Evolutionary conservation across 2,797 vertebrate genomes (phyloP), one percentile per base, ranked within the genome.

Genomic region (Lophotriccus pileatus): DNA sequence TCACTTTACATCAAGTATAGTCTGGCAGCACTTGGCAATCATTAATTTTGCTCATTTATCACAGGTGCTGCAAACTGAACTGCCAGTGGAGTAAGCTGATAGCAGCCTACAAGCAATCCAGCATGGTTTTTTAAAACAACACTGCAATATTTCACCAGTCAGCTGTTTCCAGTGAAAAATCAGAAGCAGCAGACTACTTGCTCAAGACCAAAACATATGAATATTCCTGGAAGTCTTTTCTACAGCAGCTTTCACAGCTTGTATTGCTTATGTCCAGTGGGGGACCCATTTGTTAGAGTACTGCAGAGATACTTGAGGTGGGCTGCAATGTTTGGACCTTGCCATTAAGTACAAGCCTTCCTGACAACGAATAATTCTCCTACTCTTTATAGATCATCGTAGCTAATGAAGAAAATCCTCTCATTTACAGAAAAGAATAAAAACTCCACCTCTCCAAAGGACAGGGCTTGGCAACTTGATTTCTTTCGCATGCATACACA

Each of bases 11-110:
- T 86, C 64, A 85, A 37, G 39, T 34, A 46, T 17, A 73, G 64
- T 62, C 82, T 73, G 68, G 78, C 60, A 87, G 84, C 53, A 55
- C 72, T 81, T 78, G 84, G 93, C 46, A 72, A 87, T 68, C 84
- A 39, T 80, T 83, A 53, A 64, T 89, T 95, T 64, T 69, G 58
- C 74, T 89, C 75, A 74, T 90, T 84, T 92, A 72, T 77, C 80
- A 94, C 56, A 79, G 70, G 90, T 74, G 77, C 75, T 84, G 60
- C 81, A 87, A 91, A 53, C 30, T 36, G 80, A 91, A 59, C 70
- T 89, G 74, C 60, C 78, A 59, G 47, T 10, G 24, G 13, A 83
- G 47, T 17, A 49, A 92, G 21, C 58, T 50, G 46, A 67, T 25
- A 68, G 68, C 49, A 55, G 47, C 15, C 55, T 75, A 62, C 66